Conservation (phyloP, 2,797 vertebrate species). For the Triplophysa bombifrons region DNA sequence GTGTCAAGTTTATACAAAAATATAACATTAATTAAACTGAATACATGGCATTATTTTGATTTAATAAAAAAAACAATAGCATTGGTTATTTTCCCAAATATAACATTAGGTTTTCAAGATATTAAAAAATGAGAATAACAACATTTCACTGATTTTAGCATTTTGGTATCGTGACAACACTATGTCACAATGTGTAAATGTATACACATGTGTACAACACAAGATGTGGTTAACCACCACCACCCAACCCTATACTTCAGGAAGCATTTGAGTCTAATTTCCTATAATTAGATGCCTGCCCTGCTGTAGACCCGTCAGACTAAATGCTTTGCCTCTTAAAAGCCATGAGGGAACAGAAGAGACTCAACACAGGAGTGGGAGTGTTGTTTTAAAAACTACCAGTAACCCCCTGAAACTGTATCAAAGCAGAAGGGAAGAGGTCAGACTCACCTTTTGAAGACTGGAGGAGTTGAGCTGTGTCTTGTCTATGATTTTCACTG, state of each 20-base stretch:
- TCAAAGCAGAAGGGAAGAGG: not conserved
- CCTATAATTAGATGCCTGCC: slow-evolving; percentile 50
- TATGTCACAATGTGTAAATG: slow-evolving; percentile 17
- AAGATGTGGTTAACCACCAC: slow-evolving; percentile 15
- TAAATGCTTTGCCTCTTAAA: not conserved
- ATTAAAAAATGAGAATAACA: not conserved
- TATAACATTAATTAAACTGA: not conserved
- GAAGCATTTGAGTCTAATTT: slow-evolving; percentile 58
- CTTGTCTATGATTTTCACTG: slow-evolving; percentile 85
- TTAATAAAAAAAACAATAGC: too few relatives aligned
- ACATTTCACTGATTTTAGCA: not conserved
- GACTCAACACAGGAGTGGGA: slow-evolving; percentile 29
- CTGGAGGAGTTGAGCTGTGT: slow-evolving; percentile 84
- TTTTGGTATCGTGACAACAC: not conserved
- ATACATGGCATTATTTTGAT: not conserved
- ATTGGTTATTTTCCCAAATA: too few relatives aligned
- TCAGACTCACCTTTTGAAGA: slow-evolving; percentile 77
- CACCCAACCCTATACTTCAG: slow-evolving; percentile 46
- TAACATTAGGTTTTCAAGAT: not conserved
- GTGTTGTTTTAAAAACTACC: not conserved
- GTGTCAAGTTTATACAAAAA: not conserved
- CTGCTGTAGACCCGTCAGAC: not conserved
- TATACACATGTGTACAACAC: slow-evolving; percentile 13
- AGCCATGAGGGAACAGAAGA: slow-evolving; percentile 35
- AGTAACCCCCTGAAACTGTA: not conserved